Percentiles rank a stretch among this genome's conserved stretches.
phyloP scores from a whole-genome alignment of 2,113 vertebrate genomes.

The Potamarius usumacintae region DNA sequence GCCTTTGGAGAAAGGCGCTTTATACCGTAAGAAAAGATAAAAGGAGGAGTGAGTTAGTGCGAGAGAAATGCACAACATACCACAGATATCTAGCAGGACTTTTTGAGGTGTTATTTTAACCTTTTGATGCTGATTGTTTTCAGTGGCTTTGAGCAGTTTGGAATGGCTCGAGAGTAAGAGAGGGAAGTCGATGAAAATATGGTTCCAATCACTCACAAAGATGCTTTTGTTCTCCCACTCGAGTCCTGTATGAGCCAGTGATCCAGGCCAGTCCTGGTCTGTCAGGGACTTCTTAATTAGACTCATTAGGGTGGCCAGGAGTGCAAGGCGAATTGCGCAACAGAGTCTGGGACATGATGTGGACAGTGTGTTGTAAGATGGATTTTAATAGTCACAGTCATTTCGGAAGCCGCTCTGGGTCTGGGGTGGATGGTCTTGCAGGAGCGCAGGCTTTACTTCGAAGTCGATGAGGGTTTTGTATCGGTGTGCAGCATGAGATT shows the following conservation, averaged over 20 bases:
- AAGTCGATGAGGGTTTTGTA: not conserved
- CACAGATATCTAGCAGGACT: slow-evolving; percentile 50
- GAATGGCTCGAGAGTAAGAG: slow-evolving; percentile 43
- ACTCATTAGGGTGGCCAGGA: slow-evolving; percentile 46
- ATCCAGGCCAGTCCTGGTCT: slow-evolving; percentile 31
- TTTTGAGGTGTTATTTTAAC: slow-evolving; percentile 68
- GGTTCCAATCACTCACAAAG: slow-evolving; percentile 71
- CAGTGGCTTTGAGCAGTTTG: slow-evolving; percentile 59
- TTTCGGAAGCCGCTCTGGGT: slow-evolving; percentile 18
- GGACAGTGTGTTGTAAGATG: not conserved
- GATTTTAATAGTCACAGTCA: slow-evolving; percentile 14
- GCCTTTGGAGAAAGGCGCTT: not conserved
- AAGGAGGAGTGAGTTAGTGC: not conserved
- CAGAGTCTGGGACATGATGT: not conserved
- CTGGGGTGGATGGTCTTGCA: not conserved
- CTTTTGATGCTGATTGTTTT: slow-evolving; percentile 67
- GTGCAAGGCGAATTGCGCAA: slow-evolving; percentile 12
- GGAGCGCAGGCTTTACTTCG: not conserved
- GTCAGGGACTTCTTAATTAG: slow-evolving; percentile 51
- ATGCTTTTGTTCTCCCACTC: slow-evolving; percentile 73
- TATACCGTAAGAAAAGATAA: not conserved
- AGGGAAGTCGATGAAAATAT: slow-evolving; percentile 60
- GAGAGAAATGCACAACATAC: not conserved
- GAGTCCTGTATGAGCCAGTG: slow-evolving; percentile 46
- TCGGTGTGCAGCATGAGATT: not conserved